Conservation (phyloP, 2,797 vertebrate genomes). For the Sebastes melanostomus region DNA sequence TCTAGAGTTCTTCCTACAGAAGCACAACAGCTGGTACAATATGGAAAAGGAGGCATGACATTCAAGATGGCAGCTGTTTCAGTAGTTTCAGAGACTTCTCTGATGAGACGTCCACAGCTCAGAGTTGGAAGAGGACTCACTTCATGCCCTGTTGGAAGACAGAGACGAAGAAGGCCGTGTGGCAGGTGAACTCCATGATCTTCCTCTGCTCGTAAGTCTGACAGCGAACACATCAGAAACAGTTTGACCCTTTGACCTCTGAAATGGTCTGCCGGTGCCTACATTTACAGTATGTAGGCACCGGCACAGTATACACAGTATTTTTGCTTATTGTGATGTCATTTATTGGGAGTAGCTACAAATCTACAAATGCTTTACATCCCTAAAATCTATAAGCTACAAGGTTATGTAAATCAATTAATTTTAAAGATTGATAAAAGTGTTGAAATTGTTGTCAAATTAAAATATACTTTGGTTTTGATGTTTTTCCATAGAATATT, state of each 20-base stretch:
- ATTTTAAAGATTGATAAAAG: too few relatives aligned
- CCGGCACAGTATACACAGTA: too few relatives aligned
- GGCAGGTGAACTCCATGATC: conserved; percentile 96
- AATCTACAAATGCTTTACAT: too few relatives aligned
- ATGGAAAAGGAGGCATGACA: not conserved
- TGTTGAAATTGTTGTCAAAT: too few relatives aligned
- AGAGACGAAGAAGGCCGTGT: conserved; percentile 94
- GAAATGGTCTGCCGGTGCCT: too few relatives aligned
- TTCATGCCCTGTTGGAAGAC: conserved; percentile 98
- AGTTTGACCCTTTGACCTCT: not conserved
- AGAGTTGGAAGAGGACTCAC: conserved; percentile 67
- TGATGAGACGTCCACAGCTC: not conserved
- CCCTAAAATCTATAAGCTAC: too few relatives aligned
- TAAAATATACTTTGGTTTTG: too few relatives aligned
- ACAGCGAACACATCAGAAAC: not conserved
- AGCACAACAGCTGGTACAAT: not conserved
- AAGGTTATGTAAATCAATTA: accelerated
- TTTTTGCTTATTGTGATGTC: too few relatives aligned
- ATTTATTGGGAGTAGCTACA: too few relatives aligned
- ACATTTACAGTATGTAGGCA: too few relatives aligned
- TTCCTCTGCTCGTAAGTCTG: conserved; percentile 95
- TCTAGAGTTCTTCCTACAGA: not conserved
- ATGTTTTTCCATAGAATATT: too few relatives aligned
- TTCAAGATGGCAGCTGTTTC: too few relatives aligned
- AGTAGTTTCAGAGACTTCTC: not conserved